Conservation (phyloP, 2,113 vertebrate species). For the Nematolebias whitei region DNA sequence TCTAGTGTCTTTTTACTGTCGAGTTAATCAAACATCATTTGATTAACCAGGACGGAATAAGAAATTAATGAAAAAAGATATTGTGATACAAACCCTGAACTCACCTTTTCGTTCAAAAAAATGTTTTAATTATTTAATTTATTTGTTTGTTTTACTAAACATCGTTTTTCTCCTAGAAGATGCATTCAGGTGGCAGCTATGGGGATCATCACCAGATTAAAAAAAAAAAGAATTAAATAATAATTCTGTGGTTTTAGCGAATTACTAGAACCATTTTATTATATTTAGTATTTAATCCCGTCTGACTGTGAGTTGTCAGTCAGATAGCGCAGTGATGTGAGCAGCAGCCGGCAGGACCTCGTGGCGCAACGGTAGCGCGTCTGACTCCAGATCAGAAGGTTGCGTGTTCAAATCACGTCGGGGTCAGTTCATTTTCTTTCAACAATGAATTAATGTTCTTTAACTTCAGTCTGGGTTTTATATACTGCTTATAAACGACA, state of each 20-base stretch:
- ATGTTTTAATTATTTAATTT: no score
- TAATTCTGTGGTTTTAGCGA: not conserved
- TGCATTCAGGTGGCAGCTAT: not conserved
- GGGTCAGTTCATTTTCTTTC: slow-evolving; percentile 33
- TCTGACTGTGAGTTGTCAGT: no score
- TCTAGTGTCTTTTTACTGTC: slow-evolving; percentile 37
- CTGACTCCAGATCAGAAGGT: slow-evolving; percentile 78
- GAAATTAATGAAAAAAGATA: not conserved
- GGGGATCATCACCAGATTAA: not conserved
- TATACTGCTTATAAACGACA: not conserved
- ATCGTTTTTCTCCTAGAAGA: no score
- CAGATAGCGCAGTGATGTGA: no score
- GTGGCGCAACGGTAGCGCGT: slow-evolving; percentile 75
- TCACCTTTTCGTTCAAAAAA: not conserved
- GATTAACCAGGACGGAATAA: not conserved
- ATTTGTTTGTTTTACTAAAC: no score
- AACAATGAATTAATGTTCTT: no score
- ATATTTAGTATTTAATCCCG: no score
- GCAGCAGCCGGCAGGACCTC: slow-evolving; percentile 50
- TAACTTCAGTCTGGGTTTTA: not conserved
- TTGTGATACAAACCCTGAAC: not conserved
- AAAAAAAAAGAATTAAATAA: not conserved
- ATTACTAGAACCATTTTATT: no score
- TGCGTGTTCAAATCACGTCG: slow-evolving; percentile 77
- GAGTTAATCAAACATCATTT: not conserved